These are phyloP conservation scores for Tetragonula clypearis DNA, from an alignment of 1,140 invertebrate genomes.

Conservation along the genomic window DNA sequence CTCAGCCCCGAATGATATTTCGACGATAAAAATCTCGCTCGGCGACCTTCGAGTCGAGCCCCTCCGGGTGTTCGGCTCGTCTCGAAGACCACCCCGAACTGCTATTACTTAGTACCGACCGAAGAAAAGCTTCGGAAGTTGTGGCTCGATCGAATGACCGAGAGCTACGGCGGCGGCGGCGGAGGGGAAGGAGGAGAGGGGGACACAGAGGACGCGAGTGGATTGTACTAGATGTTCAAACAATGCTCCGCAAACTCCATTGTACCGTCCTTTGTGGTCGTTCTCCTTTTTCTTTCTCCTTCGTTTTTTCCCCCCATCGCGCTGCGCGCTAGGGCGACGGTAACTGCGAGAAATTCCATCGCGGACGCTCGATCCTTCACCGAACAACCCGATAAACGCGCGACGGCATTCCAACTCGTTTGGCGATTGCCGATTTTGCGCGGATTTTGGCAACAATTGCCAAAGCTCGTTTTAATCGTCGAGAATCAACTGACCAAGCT, in stretches of 20 bases:
- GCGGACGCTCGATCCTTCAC: background rate
- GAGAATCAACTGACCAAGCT: too few species aligned
- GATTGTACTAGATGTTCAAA: conserved; percentile 60
- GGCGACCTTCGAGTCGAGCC: conserved; percentile 51
- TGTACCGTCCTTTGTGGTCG: conserved; percentile 42
- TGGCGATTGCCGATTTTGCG: too few species aligned
- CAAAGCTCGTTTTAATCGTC: too few species aligned
- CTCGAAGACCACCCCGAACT: background rate
- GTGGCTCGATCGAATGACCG: conserved; percentile 51
- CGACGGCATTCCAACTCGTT: too few species aligned
- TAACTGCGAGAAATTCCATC: background rate
- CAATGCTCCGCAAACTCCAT: conserved; percentile 57
- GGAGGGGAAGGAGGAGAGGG: background rate
- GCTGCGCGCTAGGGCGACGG: background rate
- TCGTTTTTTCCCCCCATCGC: background rate
- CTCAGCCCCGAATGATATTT: conserved; percentile 42
- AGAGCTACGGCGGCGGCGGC: background rate
- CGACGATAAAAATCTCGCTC: conserved; percentile 44
- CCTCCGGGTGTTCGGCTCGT: background rate
- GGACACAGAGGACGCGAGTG: conserved; percentile 44
- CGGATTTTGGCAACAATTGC: too few species aligned
- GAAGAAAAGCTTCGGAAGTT: conserved; percentile 57
- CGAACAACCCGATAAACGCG: background rate
- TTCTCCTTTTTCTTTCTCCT: conserved; percentile 10
- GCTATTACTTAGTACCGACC: background rate